A percentile compares a stretch with the other conserved stretches of the same genome.
Evolutionary conservation across 1,140 invertebrate species (phyloP).

Genomic region (Lordiphosa collinella): DNA sequence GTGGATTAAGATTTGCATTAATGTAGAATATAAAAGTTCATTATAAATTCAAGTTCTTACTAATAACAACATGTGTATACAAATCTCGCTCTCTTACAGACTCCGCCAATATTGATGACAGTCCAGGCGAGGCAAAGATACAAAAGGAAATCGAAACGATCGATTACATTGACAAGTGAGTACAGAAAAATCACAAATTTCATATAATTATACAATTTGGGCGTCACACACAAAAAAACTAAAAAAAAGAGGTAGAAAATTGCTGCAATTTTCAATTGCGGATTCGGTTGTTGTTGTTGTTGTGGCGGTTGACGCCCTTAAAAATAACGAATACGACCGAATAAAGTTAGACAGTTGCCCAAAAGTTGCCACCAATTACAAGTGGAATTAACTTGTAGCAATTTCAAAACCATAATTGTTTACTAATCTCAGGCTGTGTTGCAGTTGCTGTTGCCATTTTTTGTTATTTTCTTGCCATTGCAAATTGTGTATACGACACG

Average conservation of each 20-base stretch:
- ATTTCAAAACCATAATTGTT: conserved; percentile 75
- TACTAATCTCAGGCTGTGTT: conserved; percentile 53
- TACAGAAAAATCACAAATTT: conserved; percentile 20
- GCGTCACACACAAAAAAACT: not conserved
- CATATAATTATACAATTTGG: not conserved
- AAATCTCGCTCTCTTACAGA: conserved; percentile 43
- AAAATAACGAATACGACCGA: conserved; percentile 24
- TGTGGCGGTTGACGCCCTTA: conserved; percentile 48
- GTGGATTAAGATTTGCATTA: conserved; percentile 4
- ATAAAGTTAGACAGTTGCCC: conserved; percentile 43
- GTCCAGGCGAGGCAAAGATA: conserved; percentile 59
- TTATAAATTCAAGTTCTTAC: not conserved
- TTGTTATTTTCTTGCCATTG: conserved; percentile 29
- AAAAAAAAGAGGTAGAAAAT: conserved; percentile 29
- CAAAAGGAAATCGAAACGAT: conserved; percentile 77
- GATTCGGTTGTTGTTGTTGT: conserved; percentile 19
- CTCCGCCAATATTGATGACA: conserved; percentile 41
- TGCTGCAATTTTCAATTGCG: conserved; percentile 43
- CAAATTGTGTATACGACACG: conserved; percentile 70
- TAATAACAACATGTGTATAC: conserved; percentile 9
- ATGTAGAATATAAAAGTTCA: not conserved
- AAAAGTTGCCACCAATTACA: conserved; percentile 48
- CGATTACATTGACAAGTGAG: conserved; percentile 78
- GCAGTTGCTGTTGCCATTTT: conserved; percentile 30
- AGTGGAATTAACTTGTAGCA: conserved; percentile 70